Percentiles rank a stretch among this genome's conserved stretches.
Evolutionary conservation across 2,113 vertebrate genomes (phyloP).

Genomic region (Phyllostomus discolor): DNA sequence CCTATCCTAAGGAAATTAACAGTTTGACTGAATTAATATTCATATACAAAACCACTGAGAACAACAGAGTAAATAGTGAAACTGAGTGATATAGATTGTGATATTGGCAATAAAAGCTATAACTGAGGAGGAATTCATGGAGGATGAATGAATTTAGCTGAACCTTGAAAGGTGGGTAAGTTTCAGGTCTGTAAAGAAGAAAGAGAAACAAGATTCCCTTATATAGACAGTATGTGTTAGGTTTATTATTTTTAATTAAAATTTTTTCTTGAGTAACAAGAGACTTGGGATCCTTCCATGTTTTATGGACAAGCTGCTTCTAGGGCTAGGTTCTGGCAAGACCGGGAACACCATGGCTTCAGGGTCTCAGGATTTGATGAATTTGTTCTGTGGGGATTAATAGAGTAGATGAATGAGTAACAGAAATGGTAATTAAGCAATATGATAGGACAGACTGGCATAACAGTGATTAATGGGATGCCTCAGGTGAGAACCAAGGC

Average conservation of each 20-base stretch:
- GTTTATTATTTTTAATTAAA: neutral
- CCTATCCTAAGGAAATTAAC: neutral
- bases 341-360: neutral
- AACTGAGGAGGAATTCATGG: conserved; percentile 5
- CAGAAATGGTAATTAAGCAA: conserved; percentile 53
- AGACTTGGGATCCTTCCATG: neutral
- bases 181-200: conserved; percentile 1
- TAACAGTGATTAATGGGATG: conserved; percentile 43
- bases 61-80: neutral
- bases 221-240: neutral
- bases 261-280: neutral
- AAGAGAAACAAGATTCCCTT: neutral
- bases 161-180: conserved; percentile 6
- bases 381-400: conserved; percentile 46
- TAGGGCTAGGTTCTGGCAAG: conserved; percentile 39
- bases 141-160: neutral
- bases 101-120: neutral
- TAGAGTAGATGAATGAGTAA: conserved; percentile 12
- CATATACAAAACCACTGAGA: neutral
- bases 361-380: neutral
- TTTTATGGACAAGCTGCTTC: conserved; percentile 29
- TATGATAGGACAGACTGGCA: conserved; percentile 43
- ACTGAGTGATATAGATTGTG: neutral
- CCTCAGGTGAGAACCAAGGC: conserved; percentile 27
- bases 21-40: neutral